These are phyloP conservation scores for Axinella damicornis DNA, from an alignment of 37 sponge, comb jelly and placozoan species.

Conservation along the genomic window DNA sequence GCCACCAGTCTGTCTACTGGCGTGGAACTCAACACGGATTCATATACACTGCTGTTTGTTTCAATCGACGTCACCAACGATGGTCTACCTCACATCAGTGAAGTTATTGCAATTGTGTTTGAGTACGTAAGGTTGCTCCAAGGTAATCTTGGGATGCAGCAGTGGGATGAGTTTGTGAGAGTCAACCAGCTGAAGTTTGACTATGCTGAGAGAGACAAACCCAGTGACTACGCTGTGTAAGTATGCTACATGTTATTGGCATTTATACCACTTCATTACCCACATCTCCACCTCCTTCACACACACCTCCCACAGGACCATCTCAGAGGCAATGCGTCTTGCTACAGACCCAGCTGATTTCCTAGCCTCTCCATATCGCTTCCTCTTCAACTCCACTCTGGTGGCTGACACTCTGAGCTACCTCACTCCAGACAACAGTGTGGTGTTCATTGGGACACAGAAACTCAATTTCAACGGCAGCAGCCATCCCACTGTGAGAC, in stretches of 20 bases:
- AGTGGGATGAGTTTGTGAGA: slow-evolving; percentile 35
- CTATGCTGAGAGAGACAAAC: slow-evolving; percentile 11
- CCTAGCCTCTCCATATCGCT: slow-evolving; percentile 66
- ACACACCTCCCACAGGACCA: slow-evolving; percentile 8
- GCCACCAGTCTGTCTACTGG: slow-evolving; percentile 47
- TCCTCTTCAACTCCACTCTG: slow-evolving; percentile 31
- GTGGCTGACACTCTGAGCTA: not conserved
- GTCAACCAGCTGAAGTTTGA: slow-evolving; percentile 40
- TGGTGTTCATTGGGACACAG: slow-evolving; percentile 64
- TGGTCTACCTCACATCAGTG: slow-evolving; percentile 36
- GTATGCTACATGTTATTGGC: slow-evolving; percentile 2
- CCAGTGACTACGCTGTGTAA: slow-evolving; percentile 49
- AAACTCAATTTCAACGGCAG: not conserved
- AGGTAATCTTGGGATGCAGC: not conserved
- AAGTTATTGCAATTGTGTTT: slow-evolving; percentile 50
- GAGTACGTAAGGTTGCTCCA: slow-evolving; percentile 31
- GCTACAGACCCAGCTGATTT: slow-evolving; percentile 63
- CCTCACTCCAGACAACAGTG: slow-evolving; percentile 46
- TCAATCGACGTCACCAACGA: slow-evolving; percentile 33
- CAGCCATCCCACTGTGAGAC: too few species aligned
- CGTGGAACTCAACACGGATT: slow-evolving; percentile 14
- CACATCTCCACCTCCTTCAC: not conserved
- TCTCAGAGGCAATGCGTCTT: slow-evolving; percentile 58
- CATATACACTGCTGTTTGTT: slow-evolving; percentile 38
- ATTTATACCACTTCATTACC: not conserved